phyloP scores from a whole-genome alignment of 2,888 invertebrate genomes.

The Creontiades dilutus region DNA sequence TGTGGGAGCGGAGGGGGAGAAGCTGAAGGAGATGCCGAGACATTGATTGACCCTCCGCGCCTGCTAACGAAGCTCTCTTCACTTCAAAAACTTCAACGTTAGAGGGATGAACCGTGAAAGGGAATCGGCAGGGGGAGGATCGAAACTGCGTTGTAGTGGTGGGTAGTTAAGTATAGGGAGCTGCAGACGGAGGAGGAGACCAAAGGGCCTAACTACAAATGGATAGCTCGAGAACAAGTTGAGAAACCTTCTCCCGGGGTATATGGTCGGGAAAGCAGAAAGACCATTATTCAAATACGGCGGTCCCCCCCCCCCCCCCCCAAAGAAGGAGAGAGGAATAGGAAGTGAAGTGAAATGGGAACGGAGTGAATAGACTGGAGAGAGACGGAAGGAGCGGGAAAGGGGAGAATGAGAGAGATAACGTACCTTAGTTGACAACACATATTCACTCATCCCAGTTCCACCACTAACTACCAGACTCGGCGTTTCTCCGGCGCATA shows the following conservation, averaged over 20 bases:
- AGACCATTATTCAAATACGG: conserved; percentile 68
- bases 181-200: background rate
- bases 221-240: conserved; percentile 63
- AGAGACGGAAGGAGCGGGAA: background rate
- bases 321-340: conserved; percentile 23
- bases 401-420: conserved; percentile 17
- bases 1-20: background rate
- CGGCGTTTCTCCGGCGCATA: background rate
- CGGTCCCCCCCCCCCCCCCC: background rate
- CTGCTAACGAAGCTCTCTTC: conserved; percentile 53
- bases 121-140: conserved; percentile 7
- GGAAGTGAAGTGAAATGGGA: conserved; percentile 24
- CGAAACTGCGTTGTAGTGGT: conserved; percentile 42
- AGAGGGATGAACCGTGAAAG: conserved; percentile 1
- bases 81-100: conserved; percentile 56
- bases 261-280: conserved; percentile 24
- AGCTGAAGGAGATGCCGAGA: conserved; percentile 10
- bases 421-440: conserved; percentile 47
- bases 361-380: background rate
- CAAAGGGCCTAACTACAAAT: conserved; percentile 54
- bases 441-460: conserved; percentile 48
- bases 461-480: conserved; percentile 29
- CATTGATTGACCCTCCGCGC: conserved; percentile 57
- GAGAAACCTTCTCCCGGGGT: background rate
- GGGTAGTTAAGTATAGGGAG: conserved; percentile 40